phyloP scores from a whole-genome alignment of 2,113 vertebrate species.

The Nycticorax nycticorax region DNA sequence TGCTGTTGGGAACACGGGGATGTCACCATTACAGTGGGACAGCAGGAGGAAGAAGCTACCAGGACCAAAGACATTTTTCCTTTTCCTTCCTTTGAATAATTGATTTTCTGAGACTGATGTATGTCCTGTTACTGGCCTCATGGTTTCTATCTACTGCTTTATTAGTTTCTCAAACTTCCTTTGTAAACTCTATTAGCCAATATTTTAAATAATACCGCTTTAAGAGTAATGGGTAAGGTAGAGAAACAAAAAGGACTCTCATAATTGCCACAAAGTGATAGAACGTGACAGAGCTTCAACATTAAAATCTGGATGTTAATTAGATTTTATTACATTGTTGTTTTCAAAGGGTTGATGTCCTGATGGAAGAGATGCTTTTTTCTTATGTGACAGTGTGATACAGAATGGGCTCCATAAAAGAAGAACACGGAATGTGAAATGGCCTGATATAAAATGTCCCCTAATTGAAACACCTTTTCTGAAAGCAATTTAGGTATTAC shows the following conservation, averaged over 20 bases:
- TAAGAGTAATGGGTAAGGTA: not conserved
- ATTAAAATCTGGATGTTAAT: constrained; percentile 23
- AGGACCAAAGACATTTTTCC: not conserved
- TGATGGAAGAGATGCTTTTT: not conserved
- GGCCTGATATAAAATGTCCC: constrained; percentile 19
- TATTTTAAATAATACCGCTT: not conserved
- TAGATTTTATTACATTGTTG: constrained; percentile 22
- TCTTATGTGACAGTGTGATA: not conserved
- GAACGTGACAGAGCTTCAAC: not conserved
- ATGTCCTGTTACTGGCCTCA: not conserved
- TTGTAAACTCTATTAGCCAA: not conserved
- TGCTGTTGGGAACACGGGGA: not conserved
- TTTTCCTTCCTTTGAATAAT: not conserved
- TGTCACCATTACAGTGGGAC: not conserved
- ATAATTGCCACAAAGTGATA: not conserved
- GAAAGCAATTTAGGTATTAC: constrained; percentile 35
- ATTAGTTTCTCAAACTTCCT: not conserved
- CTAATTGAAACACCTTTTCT: constrained; percentile 52
- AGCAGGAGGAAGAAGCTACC: not conserved
- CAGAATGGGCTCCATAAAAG: not conserved
- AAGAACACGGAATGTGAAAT: not conserved
- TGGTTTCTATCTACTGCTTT: not conserved
- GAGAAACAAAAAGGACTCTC: not conserved
- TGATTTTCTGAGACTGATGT: not conserved
- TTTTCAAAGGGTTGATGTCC: constrained; percentile 3